Percentiles rank a stretch among this genome's conserved stretches.
phyloP scores from a whole-genome alignment of 2,888 invertebrate genomes.

The Melipona bicolor region DNA sequence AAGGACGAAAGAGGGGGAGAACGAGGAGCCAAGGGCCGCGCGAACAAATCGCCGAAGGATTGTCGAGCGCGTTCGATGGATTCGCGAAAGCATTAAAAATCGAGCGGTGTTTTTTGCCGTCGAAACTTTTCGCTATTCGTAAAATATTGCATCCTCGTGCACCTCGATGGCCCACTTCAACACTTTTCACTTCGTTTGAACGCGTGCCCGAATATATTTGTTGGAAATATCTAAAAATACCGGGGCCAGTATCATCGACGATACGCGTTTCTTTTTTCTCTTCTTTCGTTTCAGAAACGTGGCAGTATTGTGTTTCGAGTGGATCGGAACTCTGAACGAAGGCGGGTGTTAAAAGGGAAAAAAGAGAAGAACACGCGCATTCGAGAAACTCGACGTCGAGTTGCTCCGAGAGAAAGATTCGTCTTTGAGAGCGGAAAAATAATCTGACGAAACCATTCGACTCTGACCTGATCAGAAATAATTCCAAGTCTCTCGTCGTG shows the following conservation, averaged over 20 bases:
- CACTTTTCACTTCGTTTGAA: slow-evolving; percentile 26
- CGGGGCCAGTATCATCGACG: background rate
- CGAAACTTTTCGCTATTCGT: slow-evolving; percentile 44
- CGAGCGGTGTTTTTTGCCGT: slow-evolving; percentile 22
- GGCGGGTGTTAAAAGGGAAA: background rate
- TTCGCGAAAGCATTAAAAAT: slow-evolving; percentile 37
- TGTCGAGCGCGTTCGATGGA: slow-evolving; percentile 17
- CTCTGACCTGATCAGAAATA: no score
- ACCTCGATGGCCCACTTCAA: slow-evolving; percentile 17
- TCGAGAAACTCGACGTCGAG: background rate
- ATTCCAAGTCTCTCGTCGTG: background rate
- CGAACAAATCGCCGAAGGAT: slow-evolving; percentile 18
- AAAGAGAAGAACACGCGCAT: background rate
- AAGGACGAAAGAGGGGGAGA: background rate
- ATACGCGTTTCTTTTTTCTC: slow-evolving; percentile 1
- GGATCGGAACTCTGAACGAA: background rate
- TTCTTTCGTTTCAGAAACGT: background rate
- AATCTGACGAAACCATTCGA: no score
- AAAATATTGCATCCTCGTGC: slow-evolving; percentile 31
- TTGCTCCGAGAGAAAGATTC: background rate
- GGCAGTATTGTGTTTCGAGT: background rate
- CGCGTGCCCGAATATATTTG: slow-evolving; percentile 12
- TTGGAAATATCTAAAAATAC: slow-evolving; percentile 18
- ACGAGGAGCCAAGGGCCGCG: background rate
- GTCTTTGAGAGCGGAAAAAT: background rate